Evolutionary conservation across 2,797 vertebrate species (phyloP).

Genomic region (Sparus aurata): DNA sequence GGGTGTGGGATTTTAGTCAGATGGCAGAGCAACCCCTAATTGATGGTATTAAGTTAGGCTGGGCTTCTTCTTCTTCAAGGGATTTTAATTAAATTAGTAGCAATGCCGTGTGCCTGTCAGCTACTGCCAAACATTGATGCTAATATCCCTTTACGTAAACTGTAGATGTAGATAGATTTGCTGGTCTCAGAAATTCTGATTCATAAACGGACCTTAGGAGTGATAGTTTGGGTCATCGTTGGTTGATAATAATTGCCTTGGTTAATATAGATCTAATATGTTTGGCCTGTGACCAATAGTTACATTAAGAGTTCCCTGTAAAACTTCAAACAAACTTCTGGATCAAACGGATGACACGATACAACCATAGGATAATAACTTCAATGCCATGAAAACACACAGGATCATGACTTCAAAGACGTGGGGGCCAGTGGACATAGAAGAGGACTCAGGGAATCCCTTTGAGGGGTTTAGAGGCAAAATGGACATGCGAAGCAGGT

Average conservation of each 20-base stretch:
- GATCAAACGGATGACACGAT: conserved; percentile 71
- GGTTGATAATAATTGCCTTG: conserved; percentile 43
- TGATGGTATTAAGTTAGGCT: conserved; percentile 75
- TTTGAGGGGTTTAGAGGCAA: conserved; percentile 81
- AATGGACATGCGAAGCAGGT: conserved; percentile 78
- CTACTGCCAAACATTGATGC: conserved; percentile 58
- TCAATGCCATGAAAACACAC: conserved; percentile 74
- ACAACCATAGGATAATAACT: conserved; percentile 70
- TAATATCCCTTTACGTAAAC: conserved; percentile 41
- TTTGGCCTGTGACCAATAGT: conserved; percentile 54
- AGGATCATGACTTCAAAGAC: conserved; percentile 77
- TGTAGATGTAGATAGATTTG: conserved; percentile 1
- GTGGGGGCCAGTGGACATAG: conserved; percentile 62
- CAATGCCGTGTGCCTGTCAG: conserved; percentile 42
- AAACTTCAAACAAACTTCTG: conserved; percentile 76
- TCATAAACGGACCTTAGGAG: conserved; percentile 40
- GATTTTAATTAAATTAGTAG: conserved; percentile 78
- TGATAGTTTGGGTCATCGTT: conserved; percentile 41
- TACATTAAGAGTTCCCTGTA: conserved; percentile 52
- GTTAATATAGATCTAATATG: conserved; percentile 37
- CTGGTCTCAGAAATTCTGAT: conserved; percentile 29
- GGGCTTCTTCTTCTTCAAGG: conserved; percentile 71
- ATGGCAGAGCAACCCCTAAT: conserved; percentile 74
- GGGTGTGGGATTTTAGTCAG: conserved; percentile 78
- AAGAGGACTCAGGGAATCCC: conserved; percentile 79